phyloP scores from a whole-genome alignment of 1,140 invertebrate species.

The Augochlora pura region DNA sequence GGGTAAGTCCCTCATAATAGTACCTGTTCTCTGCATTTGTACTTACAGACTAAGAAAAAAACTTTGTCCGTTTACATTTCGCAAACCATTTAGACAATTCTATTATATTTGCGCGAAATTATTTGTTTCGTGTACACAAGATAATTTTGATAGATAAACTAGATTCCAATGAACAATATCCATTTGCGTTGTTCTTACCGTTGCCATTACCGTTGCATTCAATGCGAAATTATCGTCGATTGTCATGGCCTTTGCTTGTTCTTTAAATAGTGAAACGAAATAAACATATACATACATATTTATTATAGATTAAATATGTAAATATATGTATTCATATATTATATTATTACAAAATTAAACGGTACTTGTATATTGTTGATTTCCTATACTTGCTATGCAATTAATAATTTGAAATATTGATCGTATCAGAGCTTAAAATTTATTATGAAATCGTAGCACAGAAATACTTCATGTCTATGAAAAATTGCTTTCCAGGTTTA shows the following conservation, averaged over 20 bases:
- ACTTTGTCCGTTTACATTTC: background rate
- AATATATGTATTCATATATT: no score
- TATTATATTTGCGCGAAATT: constrained; percentile 2
- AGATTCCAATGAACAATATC: constrained; percentile 28
- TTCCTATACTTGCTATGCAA: background rate
- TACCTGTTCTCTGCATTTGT: constrained; percentile 18
- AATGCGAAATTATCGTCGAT: constrained; percentile 20
- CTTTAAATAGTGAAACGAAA: background rate
- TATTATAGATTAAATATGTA: no score
- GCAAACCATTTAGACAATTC: background rate
- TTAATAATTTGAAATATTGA: background rate
- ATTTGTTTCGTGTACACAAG: constrained; percentile 21
- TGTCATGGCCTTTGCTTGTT: background rate
- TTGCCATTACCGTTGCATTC: constrained; percentile 3
- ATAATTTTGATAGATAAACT: constrained; percentile 39
- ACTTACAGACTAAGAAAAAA: background rate
- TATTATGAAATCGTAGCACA: background rate
- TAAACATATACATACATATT: no score
- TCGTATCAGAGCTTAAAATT: background rate
- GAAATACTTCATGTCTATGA: background rate
- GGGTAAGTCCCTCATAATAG: constrained; percentile 62
- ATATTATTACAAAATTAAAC: no score
- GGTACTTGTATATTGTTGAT: no score
- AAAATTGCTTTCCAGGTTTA: background rate
- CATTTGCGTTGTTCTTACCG: constrained; percentile 10